Percentiles rank a stretch among this genome's conserved stretches.
phyloP scores from a whole-genome alignment of 1,140 invertebrate genomes.

The Drosophila erecta region DNA sequence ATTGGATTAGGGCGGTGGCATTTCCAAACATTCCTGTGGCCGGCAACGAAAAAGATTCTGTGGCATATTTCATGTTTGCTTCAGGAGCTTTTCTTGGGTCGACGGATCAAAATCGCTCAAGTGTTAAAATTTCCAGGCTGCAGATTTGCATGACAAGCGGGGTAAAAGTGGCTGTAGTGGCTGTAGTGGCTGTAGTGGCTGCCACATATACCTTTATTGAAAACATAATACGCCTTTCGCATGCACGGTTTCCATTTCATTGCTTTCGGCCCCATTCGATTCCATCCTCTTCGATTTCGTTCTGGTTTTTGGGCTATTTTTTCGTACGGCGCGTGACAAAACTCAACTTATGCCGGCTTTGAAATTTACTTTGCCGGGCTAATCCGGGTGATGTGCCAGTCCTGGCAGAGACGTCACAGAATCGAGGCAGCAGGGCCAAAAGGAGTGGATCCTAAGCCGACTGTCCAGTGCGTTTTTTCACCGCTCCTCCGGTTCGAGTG shows the following conservation, averaged over 20 bases:
- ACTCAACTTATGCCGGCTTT: slow-evolving; percentile 72
- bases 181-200: slow-evolving; percentile 29
- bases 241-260: slow-evolving; percentile 47
- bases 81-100: slow-evolving; percentile 47
- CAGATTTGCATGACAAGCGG: slow-evolving; percentile 67
- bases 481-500: slow-evolving; percentile 14
- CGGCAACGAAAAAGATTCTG: slow-evolving; percentile 48
- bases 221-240: slow-evolving; percentile 68
- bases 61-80: slow-evolving; percentile 77
- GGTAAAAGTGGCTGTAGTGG: slow-evolving; percentile 32
- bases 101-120: slow-evolving; percentile 68
- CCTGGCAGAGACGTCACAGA: slow-evolving; percentile 10
- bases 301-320: slow-evolving; percentile 48
- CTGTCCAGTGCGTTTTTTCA: slow-evolving; percentile 55
- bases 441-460: slow-evolving; percentile 43
- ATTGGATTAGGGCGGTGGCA: slow-evolving; percentile 6
- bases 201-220: slow-evolving; percentile 69
- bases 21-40: slow-evolving; percentile 68
- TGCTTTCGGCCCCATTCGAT: slow-evolving; percentile 25
- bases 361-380: slow-evolving; percentile 60
- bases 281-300: slow-evolving; percentile 25
- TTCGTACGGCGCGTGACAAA: slow-evolving; percentile 63
- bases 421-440: neutral
- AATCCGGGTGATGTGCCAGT: slow-evolving; percentile 47
- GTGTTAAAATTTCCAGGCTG: slow-evolving; percentile 73